Percentiles rank a stretch among this genome's conserved stretches.
These are phyloP conservation scores for Plagodis dolabraria DNA, from an alignment of 2,888 invertebrate genomes.

Conservation along the genomic window DNA sequence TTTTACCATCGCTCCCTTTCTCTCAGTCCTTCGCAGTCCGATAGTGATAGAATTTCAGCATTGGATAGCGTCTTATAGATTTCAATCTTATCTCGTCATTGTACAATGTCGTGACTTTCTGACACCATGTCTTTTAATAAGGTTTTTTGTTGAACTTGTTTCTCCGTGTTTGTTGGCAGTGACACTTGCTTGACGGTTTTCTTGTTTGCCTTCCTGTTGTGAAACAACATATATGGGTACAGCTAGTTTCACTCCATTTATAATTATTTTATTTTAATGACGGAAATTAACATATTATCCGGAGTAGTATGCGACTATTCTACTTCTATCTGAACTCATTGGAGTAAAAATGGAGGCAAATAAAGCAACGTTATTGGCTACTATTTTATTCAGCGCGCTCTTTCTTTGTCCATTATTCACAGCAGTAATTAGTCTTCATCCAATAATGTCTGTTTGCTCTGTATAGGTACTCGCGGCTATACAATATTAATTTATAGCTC, in stretches of 20 bases:
- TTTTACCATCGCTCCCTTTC: too few relatives aligned
- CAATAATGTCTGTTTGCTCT: slow-evolving; percentile 10
- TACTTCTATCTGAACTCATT: not conserved
- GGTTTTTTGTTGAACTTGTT: slow-evolving; percentile 1
- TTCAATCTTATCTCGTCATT: not conserved
- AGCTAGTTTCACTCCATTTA: slow-evolving; percentile 8
- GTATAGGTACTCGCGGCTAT: not conserved
- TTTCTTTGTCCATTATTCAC: not conserved
- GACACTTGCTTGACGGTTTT: slow-evolving; percentile 7
- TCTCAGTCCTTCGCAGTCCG: too few relatives aligned
- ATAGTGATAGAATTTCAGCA: too few relatives aligned
- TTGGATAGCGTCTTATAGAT: too few relatives aligned
- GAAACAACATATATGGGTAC: slow-evolving; percentile 1
- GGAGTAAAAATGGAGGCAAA: slow-evolving; percentile 1
- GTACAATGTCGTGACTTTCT: not conserved
- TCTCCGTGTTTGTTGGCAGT: slow-evolving; percentile 5
- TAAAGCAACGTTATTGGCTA: not conserved
- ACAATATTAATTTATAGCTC: not conserved
- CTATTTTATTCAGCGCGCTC: not conserved
- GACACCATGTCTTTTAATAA: not conserved
- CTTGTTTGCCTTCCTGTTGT: slow-evolving; percentile 19
- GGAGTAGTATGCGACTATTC: too few relatives aligned
- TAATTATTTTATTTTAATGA: slow-evolving; percentile 12
- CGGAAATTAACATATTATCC: not conserved
- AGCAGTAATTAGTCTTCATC: slow-evolving; percentile 19